A percentile compares a stretch with the other conserved stretches of the same genome.
Evolutionary conservation across 92 coral and sea anemone genomes (phyloP).

Genomic region (Ricordea florida): DNA sequence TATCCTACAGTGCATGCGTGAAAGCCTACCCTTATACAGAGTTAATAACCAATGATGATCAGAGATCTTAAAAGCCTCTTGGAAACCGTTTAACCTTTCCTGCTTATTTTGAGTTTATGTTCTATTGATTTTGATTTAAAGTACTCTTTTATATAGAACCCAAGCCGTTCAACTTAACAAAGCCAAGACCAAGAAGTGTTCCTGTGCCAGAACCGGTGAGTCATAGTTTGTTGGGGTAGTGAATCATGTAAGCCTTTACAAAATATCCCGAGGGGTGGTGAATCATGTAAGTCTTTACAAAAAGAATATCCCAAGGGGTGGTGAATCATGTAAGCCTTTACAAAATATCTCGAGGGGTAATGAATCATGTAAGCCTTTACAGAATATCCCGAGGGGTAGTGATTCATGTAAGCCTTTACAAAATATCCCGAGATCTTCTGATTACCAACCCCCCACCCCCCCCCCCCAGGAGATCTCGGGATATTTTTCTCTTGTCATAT

Average conservation of each 20-base stretch:
- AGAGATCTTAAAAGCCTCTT: too few relatives aligned
- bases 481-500: neutral
- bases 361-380: too few relatives aligned
- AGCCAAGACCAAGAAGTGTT: conserved; percentile 91
- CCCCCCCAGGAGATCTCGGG: neutral
- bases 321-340: too few relatives aligned
- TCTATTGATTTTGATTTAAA: neutral
- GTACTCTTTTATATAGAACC: conserved; percentile 51
- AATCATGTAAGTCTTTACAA: neutral
- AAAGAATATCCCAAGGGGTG: too few relatives aligned
- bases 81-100: too few relatives aligned
- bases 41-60: too few relatives aligned
- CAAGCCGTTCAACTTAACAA: conserved; percentile 93
- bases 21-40: too few relatives aligned
- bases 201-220: conserved; percentile 93
- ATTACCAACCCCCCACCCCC: neutral
- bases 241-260: too few relatives aligned
- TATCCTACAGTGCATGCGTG: too few relatives aligned
- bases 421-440: neutral
- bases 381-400: neutral
- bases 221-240: neutral
- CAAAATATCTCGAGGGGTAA: neutral
- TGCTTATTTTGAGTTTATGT: too few relatives aligned
- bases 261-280: neutral
- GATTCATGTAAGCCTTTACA: too few relatives aligned